A percentile compares a stretch with the other conserved stretches of the same genome.
Evolutionary conservation across 2,797 vertebrate species (phyloP).

Genomic region (Acomys russatus): DNA sequence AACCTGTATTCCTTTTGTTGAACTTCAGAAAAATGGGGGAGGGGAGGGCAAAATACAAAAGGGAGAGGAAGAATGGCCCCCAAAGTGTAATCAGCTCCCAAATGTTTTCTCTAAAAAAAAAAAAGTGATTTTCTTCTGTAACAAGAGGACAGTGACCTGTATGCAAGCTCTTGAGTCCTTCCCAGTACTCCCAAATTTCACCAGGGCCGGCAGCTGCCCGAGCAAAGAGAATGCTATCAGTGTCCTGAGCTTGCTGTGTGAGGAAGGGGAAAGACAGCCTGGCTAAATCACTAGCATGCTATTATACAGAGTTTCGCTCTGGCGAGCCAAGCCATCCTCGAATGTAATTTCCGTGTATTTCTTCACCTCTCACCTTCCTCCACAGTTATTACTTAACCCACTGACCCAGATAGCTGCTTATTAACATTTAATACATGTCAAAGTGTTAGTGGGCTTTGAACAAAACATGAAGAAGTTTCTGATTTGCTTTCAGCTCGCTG

Average conservation of each 20-base stretch:
- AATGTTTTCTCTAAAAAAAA: conserved; percentile 58
- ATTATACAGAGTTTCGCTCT: conserved; percentile 65
- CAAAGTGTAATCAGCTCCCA: conserved; percentile 43
- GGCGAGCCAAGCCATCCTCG: conserved; percentile 24
- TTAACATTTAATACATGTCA: conserved; percentile 82
- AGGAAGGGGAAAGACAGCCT: conserved; percentile 33
- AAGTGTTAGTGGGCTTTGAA: conserved; percentile 75
- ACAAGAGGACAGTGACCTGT: conserved; percentile 48
- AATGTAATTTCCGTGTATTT: conserved; percentile 80
- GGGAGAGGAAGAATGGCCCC: not conserved
- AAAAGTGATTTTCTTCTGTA: conserved; percentile 25
- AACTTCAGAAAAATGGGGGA: not conserved
- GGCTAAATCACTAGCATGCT: conserved; percentile 37
- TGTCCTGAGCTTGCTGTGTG: not conserved
- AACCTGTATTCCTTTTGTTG: conserved; percentile 46
- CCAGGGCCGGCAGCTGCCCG: not conserved
- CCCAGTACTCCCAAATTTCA: conserved; percentile 50
- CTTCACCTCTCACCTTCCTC: conserved; percentile 79
- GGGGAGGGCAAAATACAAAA: not conserved
- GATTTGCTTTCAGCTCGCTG: conserved; percentile 77
- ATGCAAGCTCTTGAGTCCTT: not conserved
- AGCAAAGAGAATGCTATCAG: not conserved
- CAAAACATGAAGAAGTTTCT: conserved; percentile 77
- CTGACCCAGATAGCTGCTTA: conserved; percentile 79
- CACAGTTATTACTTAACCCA: conserved; percentile 80